Base-by-base conservation (phyloP, 30 jellyfish, hydroid and myxozoan genomes). In the Turritopsis rubra region DNA sequence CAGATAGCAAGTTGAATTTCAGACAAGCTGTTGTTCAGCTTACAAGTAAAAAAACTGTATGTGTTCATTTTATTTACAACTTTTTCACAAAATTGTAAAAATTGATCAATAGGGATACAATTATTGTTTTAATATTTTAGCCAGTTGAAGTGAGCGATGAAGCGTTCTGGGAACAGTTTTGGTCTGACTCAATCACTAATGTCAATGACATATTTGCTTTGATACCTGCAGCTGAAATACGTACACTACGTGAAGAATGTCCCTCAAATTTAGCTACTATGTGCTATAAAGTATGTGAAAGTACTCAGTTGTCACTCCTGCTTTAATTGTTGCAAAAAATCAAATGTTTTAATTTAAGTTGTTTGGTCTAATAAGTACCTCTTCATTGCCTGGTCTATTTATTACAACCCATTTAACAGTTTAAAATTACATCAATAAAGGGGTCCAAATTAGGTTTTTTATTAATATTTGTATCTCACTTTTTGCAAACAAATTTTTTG, bases 21-120 rank as follows among this genome's bases (percentile, higher is more conserved):
- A 78, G 99, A 68, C 99, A 94, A 65, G 99, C 99, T 54, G 99
- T 94, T 21, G 99, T 94, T 0, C 99, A 94, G 89, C 95, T 94
- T 16, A 94, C 99, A 20, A 88, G 97, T 89, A 94, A 94, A 89
- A 94, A 89, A 85, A 84, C 99, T 90, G 99, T 94, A 87, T 83
- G 95, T 52, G 8, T 17, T 0, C 8, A 21, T 52, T 79, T 21
- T 29, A 79, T 60, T 21, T 60, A 60, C 19, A 18, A 18, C 21
- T 60, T 60, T 60, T 18, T 60, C 22, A 18, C 21, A 60, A 18
- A 54, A 16, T 54, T 54, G 73, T 60, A n/a, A n/a, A n/a, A n/a
- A n/a, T n/a, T n/a, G n/a, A n/a, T n/a, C n/a, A n/a, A n/a, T 60
- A 21, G 22, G 19, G 0, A 60, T 60, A 18, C 75, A 25, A 7